Percentiles rank a stretch among this genome's conserved stretches.
Conservation (phyloP, 2,888 invertebrate genomes). For the Drosophila neotestacea region DNA sequence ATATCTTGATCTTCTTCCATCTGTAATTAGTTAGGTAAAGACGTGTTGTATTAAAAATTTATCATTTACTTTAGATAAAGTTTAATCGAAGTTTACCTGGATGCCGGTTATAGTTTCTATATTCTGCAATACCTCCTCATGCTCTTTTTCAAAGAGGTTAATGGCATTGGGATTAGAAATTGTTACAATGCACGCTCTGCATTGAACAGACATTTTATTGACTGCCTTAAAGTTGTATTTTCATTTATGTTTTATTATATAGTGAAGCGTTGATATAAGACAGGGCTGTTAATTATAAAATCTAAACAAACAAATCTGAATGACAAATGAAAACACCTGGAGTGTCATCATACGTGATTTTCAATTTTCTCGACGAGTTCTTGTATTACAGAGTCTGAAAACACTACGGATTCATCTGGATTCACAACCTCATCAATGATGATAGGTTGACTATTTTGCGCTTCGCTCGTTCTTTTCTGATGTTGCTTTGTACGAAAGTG, state of each 20-base stretch:
- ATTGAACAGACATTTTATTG: constrained; percentile 42
- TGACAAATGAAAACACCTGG: no score
- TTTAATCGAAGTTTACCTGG: constrained; percentile 30
- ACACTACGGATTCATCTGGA: constrained; percentile 15
- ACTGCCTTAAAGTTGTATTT: background rate
- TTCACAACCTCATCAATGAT: constrained; percentile 5
- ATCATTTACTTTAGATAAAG: background rate
- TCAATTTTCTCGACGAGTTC: constrained; percentile 31
- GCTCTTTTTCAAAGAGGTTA: constrained; percentile 39
- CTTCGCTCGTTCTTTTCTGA: constrained; percentile 44
- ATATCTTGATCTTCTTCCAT: constrained; percentile 36
- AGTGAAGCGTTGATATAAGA: background rate
- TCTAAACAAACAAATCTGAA: background rate
- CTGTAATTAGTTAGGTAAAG: constrained; percentile 20
- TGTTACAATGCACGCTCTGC: constrained; percentile 45
- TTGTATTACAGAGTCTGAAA: constrained; percentile 27
- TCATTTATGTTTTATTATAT: background rate
- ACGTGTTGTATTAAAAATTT: no score
- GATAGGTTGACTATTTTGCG: constrained; percentile 26
- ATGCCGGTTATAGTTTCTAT: constrained; percentile 50
- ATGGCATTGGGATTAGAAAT: constrained; percentile 38
- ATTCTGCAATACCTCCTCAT: constrained; percentile 26
- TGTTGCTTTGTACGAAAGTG: constrained; percentile 66
- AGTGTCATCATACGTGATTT: no score
- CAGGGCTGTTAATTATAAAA: constrained; percentile 45